Base-by-base conservation (phyloP, 2,113 vertebrate species). In the Orycteropus afer region DNA sequence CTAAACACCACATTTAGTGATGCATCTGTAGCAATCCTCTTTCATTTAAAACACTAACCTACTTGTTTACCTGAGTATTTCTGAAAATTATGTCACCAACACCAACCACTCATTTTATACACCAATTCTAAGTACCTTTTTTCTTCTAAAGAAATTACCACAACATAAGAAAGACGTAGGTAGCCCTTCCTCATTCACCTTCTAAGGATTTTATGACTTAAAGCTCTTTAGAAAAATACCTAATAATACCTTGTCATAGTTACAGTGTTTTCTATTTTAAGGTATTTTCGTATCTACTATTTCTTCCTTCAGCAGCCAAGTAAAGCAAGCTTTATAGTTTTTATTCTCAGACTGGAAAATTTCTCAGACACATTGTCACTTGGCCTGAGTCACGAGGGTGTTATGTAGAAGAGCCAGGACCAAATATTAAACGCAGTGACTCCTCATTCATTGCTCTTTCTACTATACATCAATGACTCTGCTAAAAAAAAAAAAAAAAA, bases 261-360 rank as follows among this genome's bases (percentile, higher is more conserved):
- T 73, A 83, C 10, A 45, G 25, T 82, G 23, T 79, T 95, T 90
- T 84, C 42, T 90, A 78, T 63, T 94, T 94, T n/a, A 61, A 94
- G 86, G 55, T 78, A 57, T 11, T 77, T 92, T 65, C 53, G 59
- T 69, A 37, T 22, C 34, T 11, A n/a, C 59, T 49, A 89, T 76
- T 95, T 86, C 18, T 80, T 53, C 22, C n/a, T 89, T 79, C 15
- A 42, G 42, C 15, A 92, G 53, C 77, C 61, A 79, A n/a, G 23
- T 86, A 29, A 87, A 57, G 0, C 42, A 92, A 93, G 73, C n/a
- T 89, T 91, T 63, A 74, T 5, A 79, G 17, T 40, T 89, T 57
- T 13, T 93, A 90, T 77, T 71, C 29, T 92, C n/a, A 96, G 88
- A 29, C 32, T 51, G 91, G 85, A 95, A 91, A 97, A 59, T 42